Percentiles rank a stretch among this genome's conserved stretches.
Evolutionary conservation across 2,888 invertebrate genomes (phyloP).

Genomic region (Drosophila greeni): DNA sequence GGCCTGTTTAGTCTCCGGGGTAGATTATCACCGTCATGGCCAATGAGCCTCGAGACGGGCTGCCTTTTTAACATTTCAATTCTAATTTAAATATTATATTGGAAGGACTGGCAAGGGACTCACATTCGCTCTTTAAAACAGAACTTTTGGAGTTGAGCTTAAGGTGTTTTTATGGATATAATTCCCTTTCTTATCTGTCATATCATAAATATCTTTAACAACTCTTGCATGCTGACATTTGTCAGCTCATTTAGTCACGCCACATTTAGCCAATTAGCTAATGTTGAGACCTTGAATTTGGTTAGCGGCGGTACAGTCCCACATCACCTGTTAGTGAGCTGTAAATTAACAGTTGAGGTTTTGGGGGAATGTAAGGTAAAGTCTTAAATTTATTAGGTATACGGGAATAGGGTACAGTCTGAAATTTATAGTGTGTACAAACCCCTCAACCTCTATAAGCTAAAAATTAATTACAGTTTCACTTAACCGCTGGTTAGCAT

Average conservation of each 20-base stretch:
- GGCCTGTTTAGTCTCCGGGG: slow-evolving; percentile 52
- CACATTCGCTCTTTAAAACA: slow-evolving; percentile 3
- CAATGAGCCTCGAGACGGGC: slow-evolving; percentile 23
- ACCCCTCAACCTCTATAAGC: not conserved
- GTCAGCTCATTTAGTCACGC: slow-evolving; percentile 33
- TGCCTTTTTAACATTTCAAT: slow-evolving; percentile 59
- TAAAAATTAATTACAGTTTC: not conserved
- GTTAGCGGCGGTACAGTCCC: not conserved
- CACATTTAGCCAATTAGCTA: slow-evolving; percentile 35
- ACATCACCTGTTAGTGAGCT: slow-evolving; percentile 21
- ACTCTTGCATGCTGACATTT: slow-evolving; percentile 39
- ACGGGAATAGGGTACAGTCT: not conserved
- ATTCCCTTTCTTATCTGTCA: slow-evolving; percentile 14
- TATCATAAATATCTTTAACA: slow-evolving; percentile 30
- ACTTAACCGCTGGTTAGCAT: not conserved
- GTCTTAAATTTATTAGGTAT: not conserved
- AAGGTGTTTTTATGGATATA: slow-evolving; percentile 6
- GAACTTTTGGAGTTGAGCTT: not conserved
- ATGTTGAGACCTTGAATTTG: slow-evolving; percentile 23
- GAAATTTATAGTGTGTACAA: not conserved
- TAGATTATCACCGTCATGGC: slow-evolving; percentile 58
- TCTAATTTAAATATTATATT: slow-evolving; percentile 65
- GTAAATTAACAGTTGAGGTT: slow-evolving; percentile 35
- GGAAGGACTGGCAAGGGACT: not conserved
- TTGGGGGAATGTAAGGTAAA: not conserved